phyloP scores from a whole-genome alignment of 2,113 vertebrate species.

The Circaetus gallicus region DNA sequence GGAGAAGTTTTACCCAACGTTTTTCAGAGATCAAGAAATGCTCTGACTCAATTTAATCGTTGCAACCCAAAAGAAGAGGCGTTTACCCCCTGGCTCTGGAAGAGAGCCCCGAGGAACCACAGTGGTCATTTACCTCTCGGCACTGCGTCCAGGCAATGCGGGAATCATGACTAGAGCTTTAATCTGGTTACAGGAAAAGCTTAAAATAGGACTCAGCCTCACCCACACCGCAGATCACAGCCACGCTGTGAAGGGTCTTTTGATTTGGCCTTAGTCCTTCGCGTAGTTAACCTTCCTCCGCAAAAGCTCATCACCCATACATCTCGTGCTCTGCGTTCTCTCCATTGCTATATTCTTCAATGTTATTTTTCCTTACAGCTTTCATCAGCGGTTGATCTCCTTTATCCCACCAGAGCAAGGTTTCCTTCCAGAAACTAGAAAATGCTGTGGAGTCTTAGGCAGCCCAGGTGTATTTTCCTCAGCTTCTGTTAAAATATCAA shows the following conservation, averaged over 20 bases:
- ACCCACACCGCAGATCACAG: background rate
- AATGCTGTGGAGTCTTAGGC: background rate
- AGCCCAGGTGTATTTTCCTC: background rate
- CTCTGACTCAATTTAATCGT: background rate
- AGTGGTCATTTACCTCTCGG: background rate
- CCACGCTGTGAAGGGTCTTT: background rate
- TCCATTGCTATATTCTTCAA: fast-evolving
- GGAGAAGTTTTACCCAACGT: background rate
- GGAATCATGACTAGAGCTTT: background rate
- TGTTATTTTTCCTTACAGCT: background rate
- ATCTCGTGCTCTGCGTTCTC: background rate
- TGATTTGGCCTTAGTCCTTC: background rate
- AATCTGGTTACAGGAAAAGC: background rate
- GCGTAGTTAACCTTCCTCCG: background rate
- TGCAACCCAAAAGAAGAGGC: background rate
- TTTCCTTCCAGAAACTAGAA: background rate
- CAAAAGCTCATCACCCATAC: background rate
- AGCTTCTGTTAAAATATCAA: background rate
- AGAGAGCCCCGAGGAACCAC: background rate
- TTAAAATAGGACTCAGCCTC: background rate
- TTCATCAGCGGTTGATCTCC: background rate
- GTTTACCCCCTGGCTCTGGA: background rate
- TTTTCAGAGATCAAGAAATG: background rate
- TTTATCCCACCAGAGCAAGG: background rate
- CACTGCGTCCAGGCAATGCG: background rate